These are phyloP conservation scores for Rhabdomys dilectus DNA, from an alignment of 2,113 vertebrate species.

Conservation along the genomic window DNA sequence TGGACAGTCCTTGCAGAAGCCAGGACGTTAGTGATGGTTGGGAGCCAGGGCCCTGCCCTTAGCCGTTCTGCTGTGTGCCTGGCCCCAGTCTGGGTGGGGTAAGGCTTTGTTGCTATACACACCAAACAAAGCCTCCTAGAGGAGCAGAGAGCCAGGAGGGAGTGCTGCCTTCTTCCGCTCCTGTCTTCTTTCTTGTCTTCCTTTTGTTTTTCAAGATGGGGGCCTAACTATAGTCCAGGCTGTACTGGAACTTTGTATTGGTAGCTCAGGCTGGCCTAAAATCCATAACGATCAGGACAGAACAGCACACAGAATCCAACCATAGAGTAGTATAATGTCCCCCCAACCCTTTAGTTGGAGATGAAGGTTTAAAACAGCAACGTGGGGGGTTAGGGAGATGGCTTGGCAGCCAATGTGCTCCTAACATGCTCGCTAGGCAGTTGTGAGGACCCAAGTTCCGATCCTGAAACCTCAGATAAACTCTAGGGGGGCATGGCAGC, in stretches of 20 bases:
- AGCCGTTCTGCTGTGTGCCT: conserved; percentile 4
- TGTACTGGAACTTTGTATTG: not conserved
- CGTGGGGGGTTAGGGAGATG: not conserved
- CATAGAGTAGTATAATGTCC: not conserved
- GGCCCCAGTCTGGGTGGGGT: not conserved
- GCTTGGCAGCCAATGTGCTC: not conserved
- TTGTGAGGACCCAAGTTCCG: not conserved
- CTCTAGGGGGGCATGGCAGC: too few relatives aligned
- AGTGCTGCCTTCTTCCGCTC: not conserved
- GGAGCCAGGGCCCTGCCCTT: conserved; percentile 14
- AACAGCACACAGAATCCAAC: not conserved
- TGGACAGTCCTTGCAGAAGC: not conserved
- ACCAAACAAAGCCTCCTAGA: conserved; percentile 31
- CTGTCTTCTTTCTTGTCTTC: not conserved
- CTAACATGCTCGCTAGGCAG: too few relatives aligned
- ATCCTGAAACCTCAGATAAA: not conserved
- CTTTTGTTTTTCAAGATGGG: not conserved
- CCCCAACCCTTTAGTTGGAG: not conserved
- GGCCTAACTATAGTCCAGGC: not conserved
- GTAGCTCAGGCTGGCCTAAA: not conserved
- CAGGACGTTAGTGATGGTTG: not conserved
- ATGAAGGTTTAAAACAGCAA: not conserved
- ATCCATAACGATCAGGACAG: not conserved
- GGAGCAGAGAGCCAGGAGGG: not conserved
- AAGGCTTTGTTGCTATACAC: not conserved